Conservation (phyloP, 2,113 vertebrate species). For the Phaethon lepturus region DNA sequence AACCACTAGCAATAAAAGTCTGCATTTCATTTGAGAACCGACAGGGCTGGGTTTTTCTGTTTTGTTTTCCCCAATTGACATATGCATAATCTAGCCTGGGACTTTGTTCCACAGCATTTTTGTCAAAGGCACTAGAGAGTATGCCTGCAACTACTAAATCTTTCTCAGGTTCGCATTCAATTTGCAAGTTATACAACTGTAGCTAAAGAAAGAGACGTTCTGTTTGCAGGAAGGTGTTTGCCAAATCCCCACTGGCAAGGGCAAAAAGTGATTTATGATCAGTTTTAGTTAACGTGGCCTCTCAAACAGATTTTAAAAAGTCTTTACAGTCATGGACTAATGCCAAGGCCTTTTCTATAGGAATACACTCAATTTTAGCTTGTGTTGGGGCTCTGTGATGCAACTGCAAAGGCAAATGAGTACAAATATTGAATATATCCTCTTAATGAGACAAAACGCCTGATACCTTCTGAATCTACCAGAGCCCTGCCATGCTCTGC, state of each 20-base stretch:
- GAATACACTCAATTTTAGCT: background rate
- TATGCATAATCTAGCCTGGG: slow-evolving; percentile 65
- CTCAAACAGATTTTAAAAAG: slow-evolving; percentile 49
- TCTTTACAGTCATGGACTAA: slow-evolving; percentile 1
- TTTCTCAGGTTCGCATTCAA: slow-evolving; percentile 65
- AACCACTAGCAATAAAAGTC: slow-evolving; percentile 58
- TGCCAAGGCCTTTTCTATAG: slow-evolving; percentile 16
- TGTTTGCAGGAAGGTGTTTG: slow-evolving; percentile 67
- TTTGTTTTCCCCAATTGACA: slow-evolving; percentile 62
- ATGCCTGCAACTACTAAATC: slow-evolving; percentile 64
- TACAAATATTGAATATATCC: background rate
- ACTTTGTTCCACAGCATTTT: slow-evolving; percentile 66
- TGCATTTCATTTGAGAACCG: slow-evolving; percentile 57
- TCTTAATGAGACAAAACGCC: background rate
- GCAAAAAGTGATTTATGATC: slow-evolving; percentile 65
- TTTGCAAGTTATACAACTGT: slow-evolving; percentile 62
- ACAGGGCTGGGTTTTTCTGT: slow-evolving; percentile 43
- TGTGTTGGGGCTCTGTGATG: background rate
- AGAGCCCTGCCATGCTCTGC: background rate
- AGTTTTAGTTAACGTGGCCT: slow-evolving; percentile 59
- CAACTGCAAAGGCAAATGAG: background rate
- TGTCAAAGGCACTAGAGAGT: slow-evolving; percentile 61
- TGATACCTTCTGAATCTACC: background rate
- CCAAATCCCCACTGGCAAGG: slow-evolving; percentile 59
- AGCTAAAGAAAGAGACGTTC: slow-evolving; percentile 52